A percentile compares a stretch with the other conserved stretches of the same genome.
Conservation (phyloP, 2,797 vertebrate genomes). For the Enteromius treurensis region DNA sequence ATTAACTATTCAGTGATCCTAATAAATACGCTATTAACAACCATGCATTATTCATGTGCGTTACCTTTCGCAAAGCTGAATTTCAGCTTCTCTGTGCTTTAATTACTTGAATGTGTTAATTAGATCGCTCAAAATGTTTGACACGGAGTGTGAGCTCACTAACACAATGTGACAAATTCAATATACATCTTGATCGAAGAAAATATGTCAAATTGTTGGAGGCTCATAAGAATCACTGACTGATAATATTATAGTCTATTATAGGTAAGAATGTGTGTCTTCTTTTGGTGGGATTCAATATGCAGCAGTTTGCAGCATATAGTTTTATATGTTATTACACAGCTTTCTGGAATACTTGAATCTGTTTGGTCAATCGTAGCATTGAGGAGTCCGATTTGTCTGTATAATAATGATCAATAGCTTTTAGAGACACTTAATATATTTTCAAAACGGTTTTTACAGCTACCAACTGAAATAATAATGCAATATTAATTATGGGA, state of each 20-base stretch:
- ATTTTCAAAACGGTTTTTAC: not conserved
- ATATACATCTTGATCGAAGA: constrained; percentile 52
- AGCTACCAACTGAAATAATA: not conserved
- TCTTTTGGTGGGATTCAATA: not conserved
- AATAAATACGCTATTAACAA: constrained; percentile 50
- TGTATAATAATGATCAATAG: not conserved
- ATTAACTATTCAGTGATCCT: constrained; percentile 49
- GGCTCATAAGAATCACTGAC: constrained; percentile 5
- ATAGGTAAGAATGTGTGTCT: not conserved
- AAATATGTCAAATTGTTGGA: constrained; percentile 23
- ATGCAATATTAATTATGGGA: not conserved
- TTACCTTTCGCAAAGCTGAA: constrained; percentile 28
- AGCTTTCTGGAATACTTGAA: no score
- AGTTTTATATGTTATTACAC: not conserved
- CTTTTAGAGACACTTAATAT: not conserved
- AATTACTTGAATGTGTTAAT: constrained; percentile 54
- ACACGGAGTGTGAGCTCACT: constrained; percentile 38
- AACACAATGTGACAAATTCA: constrained; percentile 54
- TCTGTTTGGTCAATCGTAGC: not conserved
- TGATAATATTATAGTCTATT: constrained; percentile 23
- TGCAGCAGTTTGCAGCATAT: not conserved
- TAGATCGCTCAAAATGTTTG: constrained; percentile 44
- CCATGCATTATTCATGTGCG: constrained; percentile 55
- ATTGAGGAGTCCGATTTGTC: not conserved
- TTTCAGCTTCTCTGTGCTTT: constrained; percentile 52